These are phyloP conservation scores for Neolamprologus modestus DNA, from an alignment of 2,113 vertebrate species.

Conservation along the genomic window DNA sequence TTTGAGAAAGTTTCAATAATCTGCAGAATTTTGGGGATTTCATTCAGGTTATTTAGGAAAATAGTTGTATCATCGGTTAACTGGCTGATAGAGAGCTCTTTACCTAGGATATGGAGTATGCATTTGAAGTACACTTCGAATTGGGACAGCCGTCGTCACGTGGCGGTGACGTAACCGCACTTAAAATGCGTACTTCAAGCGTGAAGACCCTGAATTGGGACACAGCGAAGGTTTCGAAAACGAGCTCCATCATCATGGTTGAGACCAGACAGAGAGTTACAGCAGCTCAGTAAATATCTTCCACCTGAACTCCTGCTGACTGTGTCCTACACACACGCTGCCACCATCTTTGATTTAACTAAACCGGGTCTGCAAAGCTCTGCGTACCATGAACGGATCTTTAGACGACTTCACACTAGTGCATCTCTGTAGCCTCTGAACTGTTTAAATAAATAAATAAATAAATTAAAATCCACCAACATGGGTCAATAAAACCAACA, in stretches of 20 bases:
- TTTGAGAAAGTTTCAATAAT: too few relatives aligned
- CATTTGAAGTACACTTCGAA: too few relatives aligned
- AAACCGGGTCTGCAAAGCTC: neutral
- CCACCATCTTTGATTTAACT: neutral
- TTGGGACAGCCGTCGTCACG: too few relatives aligned
- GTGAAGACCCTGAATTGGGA: too few relatives aligned
- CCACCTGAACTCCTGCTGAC: neutral
- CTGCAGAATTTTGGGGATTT: too few relatives aligned
- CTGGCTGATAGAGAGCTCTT: too few relatives aligned
- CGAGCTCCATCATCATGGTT: neutral
- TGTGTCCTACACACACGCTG: neutral
- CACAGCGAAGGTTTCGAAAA: neutral
- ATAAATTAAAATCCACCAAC: neutral
- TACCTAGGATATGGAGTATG: too few relatives aligned
- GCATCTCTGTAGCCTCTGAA: neutral
- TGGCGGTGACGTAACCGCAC: too few relatives aligned
- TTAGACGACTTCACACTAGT: neutral
- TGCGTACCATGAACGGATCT: neutral
- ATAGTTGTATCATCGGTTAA: too few relatives aligned
- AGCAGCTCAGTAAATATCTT: neutral
- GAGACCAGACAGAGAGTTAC: accelerated
- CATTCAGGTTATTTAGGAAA: too few relatives aligned
- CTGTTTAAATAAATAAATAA: accelerated
- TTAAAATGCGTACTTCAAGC: too few relatives aligned
- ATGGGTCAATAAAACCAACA: accelerated